Conservation (phyloP, 1,140 invertebrate genomes). For the Panulirus ornatus region DNA sequence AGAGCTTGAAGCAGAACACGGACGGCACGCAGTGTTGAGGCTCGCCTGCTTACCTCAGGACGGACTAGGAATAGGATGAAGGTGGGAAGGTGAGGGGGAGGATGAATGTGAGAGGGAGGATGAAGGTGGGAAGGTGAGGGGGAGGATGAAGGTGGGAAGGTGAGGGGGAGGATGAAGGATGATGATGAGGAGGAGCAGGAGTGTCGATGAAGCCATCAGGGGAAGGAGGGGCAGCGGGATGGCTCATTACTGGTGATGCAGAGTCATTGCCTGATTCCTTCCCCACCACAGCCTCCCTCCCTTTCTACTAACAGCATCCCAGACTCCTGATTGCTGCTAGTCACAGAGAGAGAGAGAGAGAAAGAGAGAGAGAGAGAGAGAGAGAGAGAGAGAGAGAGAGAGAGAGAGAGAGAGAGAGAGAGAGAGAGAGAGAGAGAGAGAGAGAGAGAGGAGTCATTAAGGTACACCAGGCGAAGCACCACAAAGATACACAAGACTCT, state of each 20-base stretch:
- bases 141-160: not conserved
- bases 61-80: too few relatives aligned
- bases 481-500: too few relatives aligned
- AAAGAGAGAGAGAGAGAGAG: not conserved
- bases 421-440: not conserved
- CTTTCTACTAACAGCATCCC: not conserved
- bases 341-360: not conserved
- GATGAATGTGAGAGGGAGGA: not conserved
- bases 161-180: not conserved
- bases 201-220: conserved; percentile 29
- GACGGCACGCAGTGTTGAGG: too few relatives aligned
- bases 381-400: not conserved
- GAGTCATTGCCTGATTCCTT: not conserved
- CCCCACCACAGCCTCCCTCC: not conserved
- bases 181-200: conserved; percentile 25
- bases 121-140: not conserved
- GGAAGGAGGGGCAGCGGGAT: not conserved
- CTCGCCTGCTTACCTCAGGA: too few relatives aligned
- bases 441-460: not conserved
- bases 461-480: too few relatives aligned
- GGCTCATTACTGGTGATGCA: conserved; percentile 2
- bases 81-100: not conserved
- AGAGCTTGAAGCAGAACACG: too few relatives aligned
- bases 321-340: not conserved
- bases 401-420: not conserved